phyloP scores from a whole-genome alignment of 2,113 vertebrate genomes.

The Mesocricetus auratus region DNA sequence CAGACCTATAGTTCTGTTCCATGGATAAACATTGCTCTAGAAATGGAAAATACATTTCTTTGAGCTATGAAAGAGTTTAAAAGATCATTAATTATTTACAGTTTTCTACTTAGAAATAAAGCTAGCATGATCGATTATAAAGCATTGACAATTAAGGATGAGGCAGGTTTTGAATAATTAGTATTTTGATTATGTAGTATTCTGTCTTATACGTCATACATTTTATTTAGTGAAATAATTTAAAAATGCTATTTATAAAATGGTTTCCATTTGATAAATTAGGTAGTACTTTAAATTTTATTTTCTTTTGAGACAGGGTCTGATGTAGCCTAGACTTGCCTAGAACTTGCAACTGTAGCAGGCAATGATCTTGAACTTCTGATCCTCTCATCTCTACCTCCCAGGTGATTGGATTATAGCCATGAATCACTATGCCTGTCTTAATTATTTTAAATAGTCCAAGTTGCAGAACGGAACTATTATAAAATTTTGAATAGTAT shows the following conservation, averaged over 20 bases:
- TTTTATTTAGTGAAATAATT: constrained; percentile 57
- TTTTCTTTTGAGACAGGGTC: background rate
- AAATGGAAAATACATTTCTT: constrained; percentile 63
- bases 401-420: too few relatives aligned
- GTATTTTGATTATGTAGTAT: constrained; percentile 52
- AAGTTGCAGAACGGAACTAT: constrained; percentile 38
- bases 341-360: background rate
- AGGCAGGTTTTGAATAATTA: constrained; percentile 33
- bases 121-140: constrained; percentile 12
- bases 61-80: constrained; percentile 61
- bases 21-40: constrained; percentile 38
- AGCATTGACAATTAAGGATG: constrained; percentile 43
- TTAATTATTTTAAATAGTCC: constrained; percentile 15
- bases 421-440: too few relatives aligned
- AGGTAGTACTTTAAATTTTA: background rate
- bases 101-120: constrained; percentile 62
- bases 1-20: background rate
- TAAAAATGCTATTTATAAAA: constrained; percentile 35
- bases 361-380: background rate
- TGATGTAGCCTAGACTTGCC: background rate
- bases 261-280: constrained; percentile 9
- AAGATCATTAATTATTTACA: constrained; percentile 54
- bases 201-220: constrained; percentile 33
- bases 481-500: constrained; percentile 18
- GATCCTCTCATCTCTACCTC: background rate